Conservation (phyloP, 2,888 invertebrate species). For the Notocelia uddmanniana region DNA sequence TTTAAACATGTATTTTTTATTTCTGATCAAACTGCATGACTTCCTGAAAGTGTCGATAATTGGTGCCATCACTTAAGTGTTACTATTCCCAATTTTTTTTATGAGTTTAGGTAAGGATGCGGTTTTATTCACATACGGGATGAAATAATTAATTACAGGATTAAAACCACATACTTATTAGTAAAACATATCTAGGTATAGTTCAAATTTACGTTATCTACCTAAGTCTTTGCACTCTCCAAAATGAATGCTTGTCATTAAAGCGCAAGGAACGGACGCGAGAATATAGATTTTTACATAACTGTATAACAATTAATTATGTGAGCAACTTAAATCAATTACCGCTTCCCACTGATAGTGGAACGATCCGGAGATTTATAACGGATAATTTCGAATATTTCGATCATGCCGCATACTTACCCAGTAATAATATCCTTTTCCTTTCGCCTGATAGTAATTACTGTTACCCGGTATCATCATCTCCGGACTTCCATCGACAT, state of each 20-base stretch:
- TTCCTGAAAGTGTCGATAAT: no score
- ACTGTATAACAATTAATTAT: conserved; percentile 13
- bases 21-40: no score
- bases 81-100: no score
- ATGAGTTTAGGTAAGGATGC: no score
- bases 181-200: no score
- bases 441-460: conserved; percentile 53
- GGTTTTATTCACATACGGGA: no score
- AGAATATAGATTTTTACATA: background rate
- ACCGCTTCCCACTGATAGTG: conserved; percentile 11
- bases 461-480: conserved; percentile 49
- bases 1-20: no score
- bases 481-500: conserved; percentile 60
- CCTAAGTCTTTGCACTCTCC: background rate
- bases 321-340: conserved; percentile 20
- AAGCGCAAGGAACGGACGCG: background rate
- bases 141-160: no score
- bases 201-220: no score
- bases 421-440: conserved; percentile 47
- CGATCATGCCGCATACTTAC: conserved; percentile 43
- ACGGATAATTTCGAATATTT: conserved; percentile 42
- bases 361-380: conserved; percentile 25
- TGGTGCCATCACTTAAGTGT: no score
- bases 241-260: background rate
- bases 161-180: no score